Conservation (phyloP, 2,888 invertebrate genomes). For the Nemotelus nigrinus region DNA sequence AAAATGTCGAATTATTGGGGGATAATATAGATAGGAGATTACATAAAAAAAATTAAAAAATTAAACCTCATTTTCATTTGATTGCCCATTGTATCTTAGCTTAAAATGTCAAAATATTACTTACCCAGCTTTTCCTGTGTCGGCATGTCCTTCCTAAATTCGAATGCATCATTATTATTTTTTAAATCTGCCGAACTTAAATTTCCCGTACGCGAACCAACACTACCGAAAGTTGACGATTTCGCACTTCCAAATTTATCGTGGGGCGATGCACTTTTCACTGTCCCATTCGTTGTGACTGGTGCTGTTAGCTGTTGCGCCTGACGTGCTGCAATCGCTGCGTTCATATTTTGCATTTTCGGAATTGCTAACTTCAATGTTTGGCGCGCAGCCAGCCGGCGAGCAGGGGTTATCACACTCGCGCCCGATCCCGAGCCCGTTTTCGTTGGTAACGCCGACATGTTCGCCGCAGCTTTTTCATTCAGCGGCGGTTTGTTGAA, state of each 20-base stretch:
- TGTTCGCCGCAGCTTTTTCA: constrained; percentile 3
- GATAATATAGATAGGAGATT: no score
- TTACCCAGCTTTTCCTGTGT: constrained; percentile 57
- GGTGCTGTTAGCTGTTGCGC: constrained; percentile 40
- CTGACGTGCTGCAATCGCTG: constrained; percentile 39
- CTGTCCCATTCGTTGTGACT: constrained; percentile 16
- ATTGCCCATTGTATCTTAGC: no score
- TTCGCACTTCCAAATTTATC: constrained; percentile 13
- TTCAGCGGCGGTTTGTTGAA: constrained; percentile 29
- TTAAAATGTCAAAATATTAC: not conserved
- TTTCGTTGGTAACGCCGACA: not conserved
- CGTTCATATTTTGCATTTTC: constrained; percentile 57
- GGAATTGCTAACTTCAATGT: constrained; percentile 63
- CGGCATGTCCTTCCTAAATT: constrained; percentile 61
- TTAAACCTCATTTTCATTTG: no score
- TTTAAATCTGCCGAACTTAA: constrained; percentile 61
- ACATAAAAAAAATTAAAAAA: no score
- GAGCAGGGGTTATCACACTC: constrained; percentile 64
- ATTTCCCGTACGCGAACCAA: constrained; percentile 8
- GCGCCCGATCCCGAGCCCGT: not conserved
- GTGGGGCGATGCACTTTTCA: constrained; percentile 20
- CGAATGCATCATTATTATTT: constrained; percentile 61
- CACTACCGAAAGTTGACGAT: not conserved
- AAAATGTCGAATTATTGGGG: no score
- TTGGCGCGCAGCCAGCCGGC: constrained; percentile 63